phyloP scores from a whole-genome alignment of 2,797 vertebrate species.

The Echeneis naucrates region DNA sequence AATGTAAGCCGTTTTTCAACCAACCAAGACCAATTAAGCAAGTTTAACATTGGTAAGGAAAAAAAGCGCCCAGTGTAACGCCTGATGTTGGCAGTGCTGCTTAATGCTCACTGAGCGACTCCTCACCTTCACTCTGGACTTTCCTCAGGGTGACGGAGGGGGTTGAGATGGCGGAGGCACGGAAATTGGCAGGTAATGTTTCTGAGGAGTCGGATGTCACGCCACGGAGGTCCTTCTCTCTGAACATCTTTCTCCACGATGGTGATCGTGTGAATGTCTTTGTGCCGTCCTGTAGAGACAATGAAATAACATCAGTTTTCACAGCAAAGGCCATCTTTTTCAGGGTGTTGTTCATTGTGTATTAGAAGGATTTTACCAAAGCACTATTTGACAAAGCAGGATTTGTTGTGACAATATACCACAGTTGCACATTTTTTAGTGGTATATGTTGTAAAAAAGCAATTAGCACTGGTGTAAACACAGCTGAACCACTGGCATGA shows the following conservation, averaged over 20 bases:
- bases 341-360: constrained; percentile 28
- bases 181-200: constrained; percentile 94
- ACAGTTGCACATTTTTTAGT: constrained; percentile 50
- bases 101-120: background rate
- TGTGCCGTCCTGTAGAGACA: constrained; percentile 85
- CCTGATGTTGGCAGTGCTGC: background rate
- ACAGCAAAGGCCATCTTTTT: constrained; percentile 14
- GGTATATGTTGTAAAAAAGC: constrained; percentile 60
- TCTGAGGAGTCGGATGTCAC: constrained; percentile 93
- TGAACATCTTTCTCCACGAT: constrained; percentile 95
- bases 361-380: constrained; percentile 42
- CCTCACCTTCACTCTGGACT: constrained; percentile 92
- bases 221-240: constrained; percentile 93
- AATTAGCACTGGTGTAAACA: constrained; percentile 71
- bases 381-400: constrained; percentile 49
- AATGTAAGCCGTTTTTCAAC: too few species aligned
- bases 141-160: constrained; percentile 92
- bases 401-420: constrained; percentile 55
- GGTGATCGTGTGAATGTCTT: constrained; percentile 94
- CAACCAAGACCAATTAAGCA: too few species aligned
- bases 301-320: constrained; percentile 22
- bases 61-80: background rate
- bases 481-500: constrained; percentile 63
- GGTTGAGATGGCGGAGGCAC: constrained; percentile 91
- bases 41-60: too few species aligned